Evolutionary conservation across 2,888 invertebrate genomes (phyloP), one percentile per base, ranked within the genome.

Genomic region (Polymixis flavicincta): DNA sequence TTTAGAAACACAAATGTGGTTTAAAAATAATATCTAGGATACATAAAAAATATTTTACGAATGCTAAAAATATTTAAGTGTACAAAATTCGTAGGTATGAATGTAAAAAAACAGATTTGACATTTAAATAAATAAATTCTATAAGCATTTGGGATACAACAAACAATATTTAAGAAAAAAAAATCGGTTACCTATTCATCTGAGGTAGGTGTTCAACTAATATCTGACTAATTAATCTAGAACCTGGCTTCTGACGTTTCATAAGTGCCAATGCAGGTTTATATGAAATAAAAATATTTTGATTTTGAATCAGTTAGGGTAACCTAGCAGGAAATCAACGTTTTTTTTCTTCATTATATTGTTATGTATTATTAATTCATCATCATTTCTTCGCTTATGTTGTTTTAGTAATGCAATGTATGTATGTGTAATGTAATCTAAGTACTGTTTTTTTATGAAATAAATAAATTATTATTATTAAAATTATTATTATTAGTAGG

Each of bases 101-200:
- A 13, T 11, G 9, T 11, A 14, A 14, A 22, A 66, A 42, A 59
- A 59, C 57, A 54, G 17, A 76, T 76, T 67, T 76, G 68, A 28
- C 32, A 76, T 76, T 76, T 25, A 19, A 28, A 48, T 0, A 28
- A 52, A 28, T 52, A 32, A 52, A 45, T 37, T 59, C 28, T 66
- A 32, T 17, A 66, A 59, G 17, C 32, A 45, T 64, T 37, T 48
- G 19, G 19, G 17, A 60, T 48, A 64, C 9, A 48, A 14, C 25
- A n/a, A 45, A 75, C 2, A 66, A n/a, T 9, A 42, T n/a, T 11
- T 9, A 17, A 8, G 14, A 37, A 68, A 65, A 52, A 75, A n/a
- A 13, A 13, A 22, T 55, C 28, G 25, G 52, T 55, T 25, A 75
- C 2, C 7, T 57, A 32, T 50, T 45, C 14, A 42, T 25, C 1